These are phyloP conservation scores for Acanthoscelides obtectus DNA, from an alignment of 2,888 invertebrate genomes.

Conservation along the genomic window DNA sequence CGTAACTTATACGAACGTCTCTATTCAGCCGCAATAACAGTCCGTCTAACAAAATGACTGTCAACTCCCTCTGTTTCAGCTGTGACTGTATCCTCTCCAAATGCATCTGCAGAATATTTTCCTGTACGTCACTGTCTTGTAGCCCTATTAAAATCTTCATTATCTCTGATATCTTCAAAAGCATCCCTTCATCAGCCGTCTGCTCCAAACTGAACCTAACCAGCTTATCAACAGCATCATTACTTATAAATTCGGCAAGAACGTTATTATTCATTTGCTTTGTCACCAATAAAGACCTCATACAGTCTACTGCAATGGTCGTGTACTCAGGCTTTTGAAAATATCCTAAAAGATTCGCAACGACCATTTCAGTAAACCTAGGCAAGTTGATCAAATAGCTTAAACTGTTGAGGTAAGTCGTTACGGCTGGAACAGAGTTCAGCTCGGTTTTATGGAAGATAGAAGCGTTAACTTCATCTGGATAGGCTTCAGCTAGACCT, in stretches of 20 bases:
- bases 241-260: constrained; percentile 7
- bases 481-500: constrained; percentile 3
- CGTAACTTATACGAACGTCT: constrained; percentile 39
- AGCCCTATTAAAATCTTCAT: constrained; percentile 48
- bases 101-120: constrained; percentile 45
- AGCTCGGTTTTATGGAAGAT: constrained; percentile 5
- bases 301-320: constrained; percentile 5
- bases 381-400: constrained; percentile 2
- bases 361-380: constrained; percentile 6
- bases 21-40: constrained; percentile 51
- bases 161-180: constrained; percentile 42
- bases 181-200: not conserved
- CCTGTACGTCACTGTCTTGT: constrained; percentile 46
- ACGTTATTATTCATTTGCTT: constrained; percentile 1
- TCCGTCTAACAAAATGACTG: constrained; percentile 51
- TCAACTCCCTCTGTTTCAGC: constrained; percentile 23
- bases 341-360: constrained; percentile 4
- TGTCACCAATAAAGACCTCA: constrained; percentile 5
- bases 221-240: constrained; percentile 8
- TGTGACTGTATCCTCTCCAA: constrained; percentile 31
- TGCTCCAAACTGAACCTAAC: constrained; percentile 7
- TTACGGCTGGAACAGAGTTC: not conserved
- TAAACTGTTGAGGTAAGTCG: constrained; percentile 4
- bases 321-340: constrained; percentile 1
- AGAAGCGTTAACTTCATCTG: constrained; percentile 8